Base-by-base conservation (phyloP, 2,113 vertebrate genomes). In the Paradoxurus hermaphroditus region DNA sequence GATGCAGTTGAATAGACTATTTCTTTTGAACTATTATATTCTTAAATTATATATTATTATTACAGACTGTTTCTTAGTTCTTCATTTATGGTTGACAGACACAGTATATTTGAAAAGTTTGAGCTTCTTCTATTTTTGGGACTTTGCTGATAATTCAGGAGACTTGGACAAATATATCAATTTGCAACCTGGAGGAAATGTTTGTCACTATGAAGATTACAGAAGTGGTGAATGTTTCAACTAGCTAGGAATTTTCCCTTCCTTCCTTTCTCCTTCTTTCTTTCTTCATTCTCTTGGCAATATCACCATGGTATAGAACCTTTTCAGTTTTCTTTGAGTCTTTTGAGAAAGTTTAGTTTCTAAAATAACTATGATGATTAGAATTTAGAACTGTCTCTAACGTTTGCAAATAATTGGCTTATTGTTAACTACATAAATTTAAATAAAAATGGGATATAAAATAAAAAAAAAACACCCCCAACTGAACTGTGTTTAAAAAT, bases 401-500 rank as follows among this genome's bases (percentile, higher is more conserved):
- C 29, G 31, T 91, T 21, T 89, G 23, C 82, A 95, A 96, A 78
- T 93, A 95, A 84, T 46, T 86, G 91, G 10, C 31, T 87, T 44
- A 90, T 91, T 91, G 83, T 91, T 86, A 79, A 78, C 7, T 51
- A 59, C 18, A 89, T 73, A 75, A 46, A 93, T 94, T 72, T 88
- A 62, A 79, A 89, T 95, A 78, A 85, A 91, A 93, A 73, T 84
- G 5, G 51, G 67, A 94, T 85, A 84, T 86, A 62, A 95, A 96
- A 82, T 83, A 7, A 6, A 7, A 90, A 68, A 85, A 84, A 53
- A 9, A 4, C 15, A 56, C 5, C 5, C 51, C 13, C 15, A 84
- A n/a, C 44, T 83, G 39, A 72, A 86, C 82, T 2, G 3, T 83
- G 73, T 82, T 91, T 89, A 53, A 44, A 97, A 92, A 78, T 7